Evolutionary conservation across 2,888 invertebrate species (phyloP).

Genomic region (Spilosoma lubricipeda): DNA sequence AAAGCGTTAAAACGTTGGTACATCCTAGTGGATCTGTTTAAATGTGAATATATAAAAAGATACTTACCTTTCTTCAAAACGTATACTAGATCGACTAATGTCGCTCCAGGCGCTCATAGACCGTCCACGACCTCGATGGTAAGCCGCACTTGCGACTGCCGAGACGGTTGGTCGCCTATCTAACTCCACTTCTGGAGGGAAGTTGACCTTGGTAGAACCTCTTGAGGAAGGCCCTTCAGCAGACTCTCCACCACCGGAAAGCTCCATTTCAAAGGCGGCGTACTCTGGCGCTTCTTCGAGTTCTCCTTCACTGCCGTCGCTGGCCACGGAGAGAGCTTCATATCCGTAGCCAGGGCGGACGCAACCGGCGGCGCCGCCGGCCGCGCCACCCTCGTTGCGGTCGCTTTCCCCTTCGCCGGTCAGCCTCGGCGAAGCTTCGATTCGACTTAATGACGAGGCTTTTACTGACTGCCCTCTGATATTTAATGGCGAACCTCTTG

Average conservation of each 20-base stretch:
- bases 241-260: constrained; percentile 78
- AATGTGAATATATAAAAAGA: neutral
- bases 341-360: constrained; percentile 83
- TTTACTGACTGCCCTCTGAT: constrained; percentile 74
- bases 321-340: constrained; percentile 82
- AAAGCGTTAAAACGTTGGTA: neutral
- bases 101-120: constrained; percentile 97
- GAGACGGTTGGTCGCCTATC: constrained; percentile 80
- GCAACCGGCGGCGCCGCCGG: constrained; percentile 70
- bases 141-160: constrained; percentile 76
- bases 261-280: constrained; percentile 80
- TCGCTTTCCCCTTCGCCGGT: constrained; percentile 72
- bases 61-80: constrained; percentile 91
- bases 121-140: constrained; percentile 87
- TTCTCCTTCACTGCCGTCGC: constrained; percentile 81
- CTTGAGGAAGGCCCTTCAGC: constrained; percentile 78
- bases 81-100: constrained; percentile 93
- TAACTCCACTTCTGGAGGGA: constrained; percentile 86
- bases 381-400: constrained; percentile 65
- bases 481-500: constrained; percentile 73
- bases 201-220: constrained; percentile 88
- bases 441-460: constrained; percentile 81
- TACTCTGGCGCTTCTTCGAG: constrained; percentile 78
- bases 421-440: constrained; percentile 78
- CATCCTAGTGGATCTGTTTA: neutral